Evolutionary conservation across 2,113 vertebrate species (phyloP).

Genomic region (Phasianus colchicus): DNA sequence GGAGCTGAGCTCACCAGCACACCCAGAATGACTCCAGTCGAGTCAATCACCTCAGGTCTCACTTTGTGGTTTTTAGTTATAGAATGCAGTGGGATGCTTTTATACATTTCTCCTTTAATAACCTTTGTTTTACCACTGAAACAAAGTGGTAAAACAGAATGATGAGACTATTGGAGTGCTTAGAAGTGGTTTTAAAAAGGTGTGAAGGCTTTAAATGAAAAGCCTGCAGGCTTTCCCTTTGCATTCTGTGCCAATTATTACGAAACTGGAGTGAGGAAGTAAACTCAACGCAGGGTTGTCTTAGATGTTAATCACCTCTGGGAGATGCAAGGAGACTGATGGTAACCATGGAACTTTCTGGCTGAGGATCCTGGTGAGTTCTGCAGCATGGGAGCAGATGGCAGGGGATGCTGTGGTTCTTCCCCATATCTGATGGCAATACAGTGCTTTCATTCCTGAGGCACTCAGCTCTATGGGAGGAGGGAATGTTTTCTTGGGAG

Average conservation of each 20-base stretch:
- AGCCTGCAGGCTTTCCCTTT: background rate
- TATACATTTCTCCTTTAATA: background rate
- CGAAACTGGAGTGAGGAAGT: background rate
- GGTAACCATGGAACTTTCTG: background rate
- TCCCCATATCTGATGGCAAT: background rate
- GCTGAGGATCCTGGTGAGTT: background rate
- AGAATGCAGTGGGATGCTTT: background rate
- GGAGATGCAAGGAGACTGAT: accelerated
- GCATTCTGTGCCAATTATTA: background rate
- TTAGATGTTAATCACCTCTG: background rate
- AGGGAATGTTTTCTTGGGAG: background rate
- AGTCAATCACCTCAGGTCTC: background rate
- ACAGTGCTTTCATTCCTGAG: background rate
- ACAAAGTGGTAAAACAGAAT: background rate
- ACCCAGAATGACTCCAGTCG: no score
- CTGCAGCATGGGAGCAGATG: background rate
- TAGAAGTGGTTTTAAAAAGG: background rate
- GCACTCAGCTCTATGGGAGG: background rate
- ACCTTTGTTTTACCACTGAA: background rate
- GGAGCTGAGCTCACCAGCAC: no score
- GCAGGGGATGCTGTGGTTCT: background rate
- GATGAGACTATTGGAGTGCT: background rate
- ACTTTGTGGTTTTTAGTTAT: background rate
- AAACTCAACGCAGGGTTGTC: background rate
- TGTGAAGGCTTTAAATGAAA: background rate